phyloP scores from a whole-genome alignment of 1,140 invertebrate genomes.

The Drosophila paulistorum region DNA sequence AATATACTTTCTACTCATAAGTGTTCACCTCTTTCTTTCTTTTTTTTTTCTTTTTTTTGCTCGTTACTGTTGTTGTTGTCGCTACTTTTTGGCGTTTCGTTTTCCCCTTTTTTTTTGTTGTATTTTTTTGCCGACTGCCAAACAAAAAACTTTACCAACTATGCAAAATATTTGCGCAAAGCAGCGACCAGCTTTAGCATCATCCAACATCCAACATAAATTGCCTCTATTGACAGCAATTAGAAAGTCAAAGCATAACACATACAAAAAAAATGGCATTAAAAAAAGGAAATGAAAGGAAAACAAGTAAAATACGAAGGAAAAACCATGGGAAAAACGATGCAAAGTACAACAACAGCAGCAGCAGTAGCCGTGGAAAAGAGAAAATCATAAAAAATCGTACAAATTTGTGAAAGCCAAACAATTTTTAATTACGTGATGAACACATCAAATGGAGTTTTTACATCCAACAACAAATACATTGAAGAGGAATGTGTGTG shows the following conservation, averaged over 20 bases:
- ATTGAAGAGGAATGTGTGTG: constrained; percentile 2
- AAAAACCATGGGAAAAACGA: constrained; percentile 16
- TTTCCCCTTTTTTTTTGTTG: not conserved
- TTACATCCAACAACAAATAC: constrained; percentile 9
- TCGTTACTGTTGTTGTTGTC: not conserved
- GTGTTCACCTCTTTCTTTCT: not conserved
- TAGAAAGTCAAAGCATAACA: constrained; percentile 77
- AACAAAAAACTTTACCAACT: constrained; percentile 74
- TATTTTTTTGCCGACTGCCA: constrained; percentile 28
- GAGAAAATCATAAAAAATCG: constrained; percentile 12
- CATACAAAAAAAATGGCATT: constrained; percentile 14
- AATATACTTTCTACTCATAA: not conserved
- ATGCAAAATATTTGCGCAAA: constrained; percentile 78
- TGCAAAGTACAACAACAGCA: not conserved
- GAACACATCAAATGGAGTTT: constrained; percentile 53
- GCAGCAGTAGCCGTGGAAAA: not conserved
- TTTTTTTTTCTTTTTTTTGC: constrained; percentile 1
- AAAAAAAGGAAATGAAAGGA: not conserved
- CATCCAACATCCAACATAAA: constrained; percentile 51
- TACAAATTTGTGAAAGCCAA: constrained; percentile 55
- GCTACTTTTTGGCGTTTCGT: not conserved
- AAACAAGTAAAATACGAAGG: not conserved
- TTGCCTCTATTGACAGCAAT: constrained; percentile 73
- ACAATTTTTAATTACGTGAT: constrained; percentile 77
- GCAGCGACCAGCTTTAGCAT: constrained; percentile 48